phyloP scores from a whole-genome alignment of 2,888 invertebrate species.

The Lasioglossum calceatum region DNA sequence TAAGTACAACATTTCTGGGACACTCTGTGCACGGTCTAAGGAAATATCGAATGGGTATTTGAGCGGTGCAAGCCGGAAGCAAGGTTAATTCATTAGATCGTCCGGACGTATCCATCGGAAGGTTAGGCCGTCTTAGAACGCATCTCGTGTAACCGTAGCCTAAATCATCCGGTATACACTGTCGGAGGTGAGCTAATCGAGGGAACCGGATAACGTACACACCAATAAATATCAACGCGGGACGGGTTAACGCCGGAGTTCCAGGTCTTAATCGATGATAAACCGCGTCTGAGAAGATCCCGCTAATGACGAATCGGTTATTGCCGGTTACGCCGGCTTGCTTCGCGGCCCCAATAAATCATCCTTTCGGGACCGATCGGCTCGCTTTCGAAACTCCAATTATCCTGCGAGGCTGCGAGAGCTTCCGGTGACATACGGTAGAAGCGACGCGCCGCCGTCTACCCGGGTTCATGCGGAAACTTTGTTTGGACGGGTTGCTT shows the following conservation, averaged over 20 bases:
- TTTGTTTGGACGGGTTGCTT: constrained; percentile 54
- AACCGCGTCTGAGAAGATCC: constrained; percentile 59
- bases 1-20: no score
- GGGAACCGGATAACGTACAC: constrained; percentile 42
- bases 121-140: background rate
- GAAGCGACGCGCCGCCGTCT: constrained; percentile 33
- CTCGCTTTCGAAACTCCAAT: constrained; percentile 65
- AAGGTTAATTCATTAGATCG: background rate
- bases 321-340: constrained; percentile 46
- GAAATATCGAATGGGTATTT: background rate
- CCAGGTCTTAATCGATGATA: constrained; percentile 65
- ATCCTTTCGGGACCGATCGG: constrained; percentile 55
- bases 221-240: constrained; percentile 54
- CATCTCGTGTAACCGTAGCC: background rate
- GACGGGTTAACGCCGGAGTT: constrained; percentile 42
- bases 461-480: constrained; percentile 50
- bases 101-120: background rate
- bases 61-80: background rate
- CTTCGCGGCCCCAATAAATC: constrained; percentile 53
- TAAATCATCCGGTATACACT: constrained; percentile 27
- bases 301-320: constrained; percentile 67
- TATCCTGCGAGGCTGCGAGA: constrained; percentile 55
- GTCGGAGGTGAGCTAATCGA: constrained; percentile 41
- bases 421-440: constrained; percentile 50
- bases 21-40: no score